phyloP scores from a whole-genome alignment of 2,113 vertebrate species.

The Xiphias gladius region DNA sequence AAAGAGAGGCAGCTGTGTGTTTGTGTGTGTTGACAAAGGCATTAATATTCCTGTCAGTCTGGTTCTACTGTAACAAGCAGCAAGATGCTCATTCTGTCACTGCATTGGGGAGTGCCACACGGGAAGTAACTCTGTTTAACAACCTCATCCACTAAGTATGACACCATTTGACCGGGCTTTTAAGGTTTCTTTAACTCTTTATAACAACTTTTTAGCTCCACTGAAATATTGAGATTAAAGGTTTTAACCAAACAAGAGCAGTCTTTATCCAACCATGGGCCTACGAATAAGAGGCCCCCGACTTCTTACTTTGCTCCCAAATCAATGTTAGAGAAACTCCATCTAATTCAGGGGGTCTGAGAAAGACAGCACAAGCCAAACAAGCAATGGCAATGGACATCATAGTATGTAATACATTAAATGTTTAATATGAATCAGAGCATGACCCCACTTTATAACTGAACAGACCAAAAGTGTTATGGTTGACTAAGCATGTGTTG shows the following conservation, averaged over 20 bases:
- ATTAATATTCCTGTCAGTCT: slow-evolving; percentile 53
- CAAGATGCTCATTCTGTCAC: slow-evolving; percentile 14
- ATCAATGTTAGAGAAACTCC: slow-evolving; percentile 2
- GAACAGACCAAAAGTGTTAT: neutral
- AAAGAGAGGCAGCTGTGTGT: neutral
- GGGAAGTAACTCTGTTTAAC: slow-evolving; percentile 10
- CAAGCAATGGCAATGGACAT: neutral
- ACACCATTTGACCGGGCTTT: neutral
- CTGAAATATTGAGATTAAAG: neutral
- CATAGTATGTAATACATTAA: neutral
- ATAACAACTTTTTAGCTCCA: neutral
- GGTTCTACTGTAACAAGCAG: slow-evolving; percentile 47
- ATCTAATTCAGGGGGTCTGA: neutral
- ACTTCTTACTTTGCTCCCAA: neutral
- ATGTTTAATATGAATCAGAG: neutral
- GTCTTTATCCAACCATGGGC: neutral
- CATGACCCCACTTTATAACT: neutral
- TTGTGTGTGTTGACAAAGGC: slow-evolving; percentile 10
- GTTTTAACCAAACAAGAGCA: neutral
- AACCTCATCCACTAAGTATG: neutral
- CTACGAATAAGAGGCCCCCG: neutral
- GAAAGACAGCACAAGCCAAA: neutral
- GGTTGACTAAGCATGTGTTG: neutral
- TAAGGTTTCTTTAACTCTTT: neutral
- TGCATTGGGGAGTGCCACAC: neutral